Percentiles rank a stretch among this genome's conserved stretches.
Conservation (phyloP, 2,113 vertebrate species). For the Pelecanus crispus region DNA sequence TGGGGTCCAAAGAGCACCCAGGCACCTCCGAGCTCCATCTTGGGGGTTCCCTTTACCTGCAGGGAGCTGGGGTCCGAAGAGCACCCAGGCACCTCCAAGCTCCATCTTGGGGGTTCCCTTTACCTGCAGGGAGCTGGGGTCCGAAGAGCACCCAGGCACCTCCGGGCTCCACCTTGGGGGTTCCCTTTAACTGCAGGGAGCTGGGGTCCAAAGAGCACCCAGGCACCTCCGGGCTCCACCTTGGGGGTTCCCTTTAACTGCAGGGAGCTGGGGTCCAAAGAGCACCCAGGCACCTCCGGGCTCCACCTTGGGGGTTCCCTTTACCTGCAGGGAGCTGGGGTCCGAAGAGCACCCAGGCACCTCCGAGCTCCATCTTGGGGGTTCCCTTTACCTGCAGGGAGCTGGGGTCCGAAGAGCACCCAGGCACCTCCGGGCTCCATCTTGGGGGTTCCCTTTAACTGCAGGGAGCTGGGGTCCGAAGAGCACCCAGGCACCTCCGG, state of each 20-base stretch:
- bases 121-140: background rate
- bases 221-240: background rate
- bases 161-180: rapidly evolving
- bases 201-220: background rate
- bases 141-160: too few species aligned
- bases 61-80: background rate
- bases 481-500: background rate
- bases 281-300: background rate
- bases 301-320: background rate
- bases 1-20: background rate
- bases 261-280: background rate
- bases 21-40: rapidly evolving
- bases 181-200: rapidly evolving
- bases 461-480: background rate
- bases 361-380: rapidly evolving
- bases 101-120: rapidly evolving
- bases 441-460: rapidly evolving
- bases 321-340: background rate
- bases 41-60: rapidly evolving
- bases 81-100: background rate
- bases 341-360: too few species aligned
- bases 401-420: background rate
- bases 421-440: background rate
- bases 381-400: rapidly evolving
- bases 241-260: rapidly evolving